phyloP scores from a whole-genome alignment of 1,140 invertebrate species.

The Dendrolimus kikuchii region DNA sequence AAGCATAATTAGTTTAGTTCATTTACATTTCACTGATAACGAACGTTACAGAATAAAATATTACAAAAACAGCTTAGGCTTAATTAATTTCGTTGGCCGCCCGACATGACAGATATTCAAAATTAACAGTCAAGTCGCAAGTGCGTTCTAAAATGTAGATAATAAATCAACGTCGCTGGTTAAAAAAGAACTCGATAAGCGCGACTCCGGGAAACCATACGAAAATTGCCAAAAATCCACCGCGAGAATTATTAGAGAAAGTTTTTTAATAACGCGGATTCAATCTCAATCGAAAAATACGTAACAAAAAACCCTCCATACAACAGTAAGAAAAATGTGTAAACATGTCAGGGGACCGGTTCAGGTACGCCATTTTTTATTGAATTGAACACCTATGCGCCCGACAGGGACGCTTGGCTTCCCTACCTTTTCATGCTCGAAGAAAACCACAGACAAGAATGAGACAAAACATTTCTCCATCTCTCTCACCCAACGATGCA shows the following conservation, averaged over 20 bases:
- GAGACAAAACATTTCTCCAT: slow-evolving; percentile 33
- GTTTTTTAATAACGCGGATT: slow-evolving; percentile 68
- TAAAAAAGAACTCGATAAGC: slow-evolving; percentile 7
- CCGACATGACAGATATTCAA: too few species aligned
- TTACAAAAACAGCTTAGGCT: too few species aligned
- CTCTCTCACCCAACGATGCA: slow-evolving; percentile 35
- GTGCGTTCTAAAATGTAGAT: slow-evolving; percentile 14
- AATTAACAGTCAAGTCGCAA: slow-evolving; percentile 5
- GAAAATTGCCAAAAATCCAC: slow-evolving; percentile 32
- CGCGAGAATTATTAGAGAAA: slow-evolving; percentile 50
- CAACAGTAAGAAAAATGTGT: slow-evolving; percentile 64
- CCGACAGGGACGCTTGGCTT: slow-evolving; percentile 40
- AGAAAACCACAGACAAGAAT: slow-evolving; percentile 31
- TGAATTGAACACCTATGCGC: slow-evolving; percentile 58
- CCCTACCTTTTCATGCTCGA: slow-evolving; percentile 36
- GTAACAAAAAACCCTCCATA: slow-evolving; percentile 51
- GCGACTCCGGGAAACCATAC: slow-evolving; percentile 24
- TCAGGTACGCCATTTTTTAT: slow-evolving; percentile 67
- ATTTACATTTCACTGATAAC: too few species aligned
- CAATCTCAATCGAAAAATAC: slow-evolving; percentile 62
- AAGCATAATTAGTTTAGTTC: too few species aligned
- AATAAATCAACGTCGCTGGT: slow-evolving; percentile 25
- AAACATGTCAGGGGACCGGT: slow-evolving; percentile 63
- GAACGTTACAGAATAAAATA: too few species aligned
- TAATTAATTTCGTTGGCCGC: too few species aligned